Base-by-base conservation (phyloP, 1,140 invertebrate genomes). In the Heliconius nattereri region DNA sequence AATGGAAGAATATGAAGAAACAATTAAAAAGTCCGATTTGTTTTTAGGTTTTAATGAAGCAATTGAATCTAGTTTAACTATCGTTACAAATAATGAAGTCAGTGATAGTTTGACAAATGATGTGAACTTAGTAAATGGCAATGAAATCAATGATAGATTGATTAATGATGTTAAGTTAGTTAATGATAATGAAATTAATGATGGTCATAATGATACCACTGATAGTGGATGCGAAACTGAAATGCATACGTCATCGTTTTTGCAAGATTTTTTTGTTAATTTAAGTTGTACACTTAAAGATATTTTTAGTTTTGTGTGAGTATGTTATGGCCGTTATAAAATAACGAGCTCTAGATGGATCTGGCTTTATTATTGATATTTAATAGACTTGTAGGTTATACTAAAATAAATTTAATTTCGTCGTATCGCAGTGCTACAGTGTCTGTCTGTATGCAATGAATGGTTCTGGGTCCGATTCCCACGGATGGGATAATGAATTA, bases 221-320 rank as follows among this genome's bases (percentile, higher is more conserved):
- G 87, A 89, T 57, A 86, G 85, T 40, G 84, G 86, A 0, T 83
- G 87, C 49, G 86, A 80, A 13, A 85, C 85, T 5, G 84, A 86
- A 74, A 16, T 76, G 7, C 73, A 76, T 16, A 49, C 78, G 2
- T 79, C 70, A 78, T 74, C 75, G 0, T 70, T 85, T 6, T 49
- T 82, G 1, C 85, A 82, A 60, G 66, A 35, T 11, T 90, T 89
- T 79, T 75, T 89, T 2, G 70, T 23, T 0, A 76, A 90, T 45
- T 20, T 90, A 1, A 84, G 80, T 23, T 66, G 49, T 2, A 78
- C 85, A 32, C 84, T 89, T 9, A 86, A 83, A 57, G 37, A 70
- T 11, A 82, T 86, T 45, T 82, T 84, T 76, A 71, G 75, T 13
- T 90, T 89, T 77, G 81, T 90, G 89, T 90, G 70, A 89, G 89